A percentile compares a stretch with the other conserved stretches of the same genome.
Conservation (phyloP, 2,797 vertebrate species). For the Crenuchus spilurus region DNA sequence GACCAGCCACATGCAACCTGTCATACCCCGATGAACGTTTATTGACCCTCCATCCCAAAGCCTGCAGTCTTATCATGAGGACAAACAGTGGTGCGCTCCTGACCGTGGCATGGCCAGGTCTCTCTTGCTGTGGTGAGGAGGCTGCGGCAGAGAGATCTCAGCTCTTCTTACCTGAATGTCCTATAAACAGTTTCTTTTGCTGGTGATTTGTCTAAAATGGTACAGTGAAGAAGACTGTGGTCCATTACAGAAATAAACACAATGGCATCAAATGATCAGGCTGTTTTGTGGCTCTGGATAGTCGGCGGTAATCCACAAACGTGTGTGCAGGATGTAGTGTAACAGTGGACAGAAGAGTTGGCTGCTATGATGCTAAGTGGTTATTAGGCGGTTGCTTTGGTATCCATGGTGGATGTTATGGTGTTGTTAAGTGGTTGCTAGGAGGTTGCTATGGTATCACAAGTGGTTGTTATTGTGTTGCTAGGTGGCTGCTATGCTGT, state of each 20-base stretch:
- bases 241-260: not conserved
- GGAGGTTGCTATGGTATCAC: no score
- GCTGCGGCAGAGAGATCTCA: not conserved
- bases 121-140: not conserved
- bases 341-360: no score
- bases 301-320: no score
- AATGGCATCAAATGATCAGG: no score
- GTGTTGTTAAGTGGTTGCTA: no score
- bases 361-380: no score
- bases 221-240: not conserved
- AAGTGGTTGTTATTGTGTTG: no score
- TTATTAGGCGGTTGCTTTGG: no score
- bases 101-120: not conserved
- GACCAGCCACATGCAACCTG: slow-evolving; percentile 4
- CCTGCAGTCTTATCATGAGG: slow-evolving; percentile 13
- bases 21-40: slow-evolving; percentile 26
- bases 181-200: not conserved
- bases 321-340: no score
- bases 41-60: slow-evolving; percentile 21
- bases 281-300: no score
- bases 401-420: no score
- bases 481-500: no score
- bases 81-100: slow-evolving; percentile 16
- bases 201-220: not conserved
- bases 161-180: not conserved